A percentile compares a stretch with the other conserved stretches of the same genome.
Conservation (phyloP, 2,888 invertebrate species). For the Caenorhabditis japonica region DNA sequence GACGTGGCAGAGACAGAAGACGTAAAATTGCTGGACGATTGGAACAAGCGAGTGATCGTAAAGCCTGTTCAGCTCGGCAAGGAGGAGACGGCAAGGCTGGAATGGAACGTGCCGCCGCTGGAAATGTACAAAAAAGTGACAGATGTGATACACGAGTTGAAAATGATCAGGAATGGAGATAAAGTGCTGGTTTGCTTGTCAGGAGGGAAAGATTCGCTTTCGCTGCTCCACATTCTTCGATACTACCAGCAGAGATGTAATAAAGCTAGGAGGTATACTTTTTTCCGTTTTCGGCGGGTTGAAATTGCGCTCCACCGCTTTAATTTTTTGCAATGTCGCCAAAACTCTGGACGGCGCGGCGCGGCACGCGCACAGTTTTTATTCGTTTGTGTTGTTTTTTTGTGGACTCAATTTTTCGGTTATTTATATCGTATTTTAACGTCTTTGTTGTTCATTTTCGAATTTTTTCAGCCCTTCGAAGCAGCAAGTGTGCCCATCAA, state of each 20-base stretch:
- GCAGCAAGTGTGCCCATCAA: no score
- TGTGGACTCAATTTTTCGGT: no score
- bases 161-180: constrained; percentile 82
- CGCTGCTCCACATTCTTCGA: constrained; percentile 86
- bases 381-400: no score
- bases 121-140: constrained; percentile 84
- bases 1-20: constrained; percentile 25
- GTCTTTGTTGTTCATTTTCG: no score
- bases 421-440: no score
- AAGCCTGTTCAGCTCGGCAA: constrained; percentile 78
- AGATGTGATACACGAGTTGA: constrained; percentile 63
- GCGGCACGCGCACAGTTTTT: no score
- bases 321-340: no score
- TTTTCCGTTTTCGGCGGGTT: no score
- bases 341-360: no score
- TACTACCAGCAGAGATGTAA: constrained; percentile 86
- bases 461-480: no score
- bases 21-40: constrained; percentile 57
- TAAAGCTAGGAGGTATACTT: constrained; percentile 59
- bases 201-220: constrained; percentile 88
- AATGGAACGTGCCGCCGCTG: constrained; percentile 86
- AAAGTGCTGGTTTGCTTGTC: constrained; percentile 88
- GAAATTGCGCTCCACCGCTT: no score
- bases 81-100: constrained; percentile 54
- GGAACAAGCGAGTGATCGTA: constrained; percentile 70